phyloP scores from a whole-genome alignment of 2,888 invertebrate genomes.

The Sympetrum striolatum region DNA sequence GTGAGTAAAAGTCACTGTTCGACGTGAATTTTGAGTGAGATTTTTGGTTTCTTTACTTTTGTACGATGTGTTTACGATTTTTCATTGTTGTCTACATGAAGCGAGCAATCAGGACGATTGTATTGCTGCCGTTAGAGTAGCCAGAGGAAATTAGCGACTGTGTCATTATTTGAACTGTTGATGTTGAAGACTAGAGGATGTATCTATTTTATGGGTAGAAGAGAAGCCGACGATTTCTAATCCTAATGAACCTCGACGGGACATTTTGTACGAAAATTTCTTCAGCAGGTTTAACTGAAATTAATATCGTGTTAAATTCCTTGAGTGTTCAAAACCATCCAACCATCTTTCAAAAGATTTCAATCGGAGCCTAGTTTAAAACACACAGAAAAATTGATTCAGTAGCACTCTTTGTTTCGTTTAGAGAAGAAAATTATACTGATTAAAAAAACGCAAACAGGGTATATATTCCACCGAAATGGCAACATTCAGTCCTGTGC shows the following conservation, averaged over 20 bases:
- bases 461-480: background rate
- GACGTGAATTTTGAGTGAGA: too few relatives aligned
- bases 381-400: background rate
- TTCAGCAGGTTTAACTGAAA: background rate
- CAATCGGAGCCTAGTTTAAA: background rate
- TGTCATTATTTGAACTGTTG: background rate
- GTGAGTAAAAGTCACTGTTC: too few relatives aligned
- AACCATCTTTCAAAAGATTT: background rate
- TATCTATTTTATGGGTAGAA: background rate
- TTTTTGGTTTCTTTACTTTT: too few relatives aligned
- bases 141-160: background rate
- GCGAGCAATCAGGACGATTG: background rate
- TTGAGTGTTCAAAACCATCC: background rate
- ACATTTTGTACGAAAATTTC: background rate
- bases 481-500: background rate
- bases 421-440: background rate
- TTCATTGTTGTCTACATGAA: too few relatives aligned
- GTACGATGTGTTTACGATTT: too few relatives aligned
- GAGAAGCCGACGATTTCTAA: background rate
- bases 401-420: background rate
- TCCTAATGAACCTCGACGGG: background rate
- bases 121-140: background rate
- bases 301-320: background rate
- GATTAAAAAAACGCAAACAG: background rate
- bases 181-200: background rate